phyloP scores from a whole-genome alignment of 2,888 invertebrate species.

The Lomographa bimaculata region DNA sequence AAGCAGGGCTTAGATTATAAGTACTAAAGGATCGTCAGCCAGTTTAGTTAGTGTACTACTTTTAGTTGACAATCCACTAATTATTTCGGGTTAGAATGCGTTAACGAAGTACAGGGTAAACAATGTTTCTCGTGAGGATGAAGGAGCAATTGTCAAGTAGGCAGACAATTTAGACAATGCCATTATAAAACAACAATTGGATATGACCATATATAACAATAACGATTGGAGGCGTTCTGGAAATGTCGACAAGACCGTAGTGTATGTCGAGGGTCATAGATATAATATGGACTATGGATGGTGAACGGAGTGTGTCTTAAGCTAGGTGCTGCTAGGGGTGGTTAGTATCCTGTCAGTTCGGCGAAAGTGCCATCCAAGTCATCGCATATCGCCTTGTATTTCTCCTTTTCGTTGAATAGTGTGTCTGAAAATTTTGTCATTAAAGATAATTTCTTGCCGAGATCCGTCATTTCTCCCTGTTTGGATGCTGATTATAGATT shows the following conservation, averaged over 20 bases:
- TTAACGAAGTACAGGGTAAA: conserved; percentile 40
- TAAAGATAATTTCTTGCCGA: conserved; percentile 43
- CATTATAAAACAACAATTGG: conserved; percentile 33
- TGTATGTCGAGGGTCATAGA: conserved; percentile 29
- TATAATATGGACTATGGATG: conserved; percentile 48
- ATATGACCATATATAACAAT: conserved; percentile 17
- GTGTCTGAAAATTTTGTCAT: conserved; percentile 88
- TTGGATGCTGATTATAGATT: conserved; percentile 16
- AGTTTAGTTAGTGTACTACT: conserved; percentile 36
- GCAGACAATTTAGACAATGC: conserved; percentile 14
- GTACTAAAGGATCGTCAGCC: conserved; percentile 52
- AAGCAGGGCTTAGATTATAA: conserved; percentile 55
- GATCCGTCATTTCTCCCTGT: too few relatives aligned
- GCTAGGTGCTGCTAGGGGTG: conserved; percentile 63
- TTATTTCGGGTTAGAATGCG: conserved; percentile 48
- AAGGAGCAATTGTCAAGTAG: conserved; percentile 1
- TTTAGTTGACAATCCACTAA: conserved; percentile 52
- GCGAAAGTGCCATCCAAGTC: conserved; percentile 98
- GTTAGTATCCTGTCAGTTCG: conserved; percentile 98
- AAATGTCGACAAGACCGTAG: conserved; percentile 14
- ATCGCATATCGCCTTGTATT: conserved; percentile 98
- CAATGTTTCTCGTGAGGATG: conserved; percentile 17
- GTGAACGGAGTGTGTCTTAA: conserved; percentile 64
- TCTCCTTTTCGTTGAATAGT: conserved; percentile 94
- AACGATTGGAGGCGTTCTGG: not conserved